Conservation (phyloP, 2,113 vertebrate genomes). For the Bubalus kerabau region DNA sequence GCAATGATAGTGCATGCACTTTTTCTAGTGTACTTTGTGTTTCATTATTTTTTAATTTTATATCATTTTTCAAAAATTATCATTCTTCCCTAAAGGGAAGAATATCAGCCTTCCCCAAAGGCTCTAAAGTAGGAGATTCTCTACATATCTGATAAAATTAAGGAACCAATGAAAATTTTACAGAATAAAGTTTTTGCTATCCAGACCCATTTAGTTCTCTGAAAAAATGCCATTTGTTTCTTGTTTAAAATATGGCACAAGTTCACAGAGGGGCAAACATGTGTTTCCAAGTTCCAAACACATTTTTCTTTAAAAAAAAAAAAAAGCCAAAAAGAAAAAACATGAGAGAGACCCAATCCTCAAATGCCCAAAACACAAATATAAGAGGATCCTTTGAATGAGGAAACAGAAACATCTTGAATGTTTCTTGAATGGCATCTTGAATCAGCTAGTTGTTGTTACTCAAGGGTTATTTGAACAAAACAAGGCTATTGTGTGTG, state of each 20-base stretch:
- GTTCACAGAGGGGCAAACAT: not conserved
- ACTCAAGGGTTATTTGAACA: not conserved
- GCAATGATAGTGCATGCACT: not conserved
- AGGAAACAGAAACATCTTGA: not conserved
- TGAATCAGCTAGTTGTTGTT: not conserved
- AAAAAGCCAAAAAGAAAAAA: not conserved
- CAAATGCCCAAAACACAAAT: not conserved
- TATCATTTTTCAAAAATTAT: not conserved
- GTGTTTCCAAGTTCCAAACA: not conserved
- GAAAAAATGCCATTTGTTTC: not conserved
- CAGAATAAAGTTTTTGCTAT: not conserved
- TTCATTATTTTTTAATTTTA: not conserved
- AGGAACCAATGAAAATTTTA: not conserved
- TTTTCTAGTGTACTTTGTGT: not conserved
- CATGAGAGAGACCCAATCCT: not conserved
- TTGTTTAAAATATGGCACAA: not conserved
- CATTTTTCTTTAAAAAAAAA: not conserved
- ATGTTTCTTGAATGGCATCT: not conserved
- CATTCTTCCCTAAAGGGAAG: not conserved
- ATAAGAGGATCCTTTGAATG: not conserved
- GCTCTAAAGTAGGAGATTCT: not conserved
- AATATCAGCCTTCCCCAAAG: not conserved
- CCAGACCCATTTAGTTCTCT: not conserved
- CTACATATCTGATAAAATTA: not conserved
- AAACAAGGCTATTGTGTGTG: not conserved